Evolutionary conservation across 2,113 vertebrate species (phyloP), one percentile per base, ranked within the genome.

Genomic region (Petromus typicus): DNA sequence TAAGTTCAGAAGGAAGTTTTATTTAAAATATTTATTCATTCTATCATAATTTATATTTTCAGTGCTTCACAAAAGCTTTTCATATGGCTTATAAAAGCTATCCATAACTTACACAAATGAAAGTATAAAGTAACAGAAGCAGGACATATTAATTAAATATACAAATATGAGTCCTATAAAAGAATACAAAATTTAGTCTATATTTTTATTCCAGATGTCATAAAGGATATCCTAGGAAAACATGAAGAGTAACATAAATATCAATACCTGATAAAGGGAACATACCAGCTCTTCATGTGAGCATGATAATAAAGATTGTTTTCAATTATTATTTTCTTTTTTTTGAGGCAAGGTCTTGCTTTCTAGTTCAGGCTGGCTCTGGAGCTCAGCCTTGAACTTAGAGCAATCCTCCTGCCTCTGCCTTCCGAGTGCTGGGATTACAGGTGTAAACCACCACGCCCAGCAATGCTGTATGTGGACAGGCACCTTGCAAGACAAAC

Each of bases 201-300:
- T 56, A 91, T 76, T 92, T 94, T 91, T 90, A 87, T 93, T 94
- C 57, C 69, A 32, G 75, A 85, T 69, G 32, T 83, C 86, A 94
- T 88, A 89, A 95, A 95, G n/a, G 7, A 56, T 91, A 79, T 73
- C 43, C 86, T 54, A 64, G n/a, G 7, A 56, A 93, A 79, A 79
- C 43, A 89, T 54, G 64, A 64, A 32, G 3, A n/a, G 37, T 78
- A 73, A 79, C 30, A 86, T 37, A 54, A 84, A 93, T 83, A 32
- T 86, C 25, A 91, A 69, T 2, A 89, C 34, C 5, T 63, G 12
- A 82, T 73, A 67, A 92, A 34, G 66, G 54, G 32, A 86, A 94
- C 92, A 88, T 45, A 87, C 4, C 54, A 40, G 37, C 59, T 90
- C 59, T 93, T 76, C 73, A 94, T 86, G 59, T 54, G 86, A 83